phyloP scores from a whole-genome alignment of 2,113 vertebrate genomes.

The Silurus asotus region DNA sequence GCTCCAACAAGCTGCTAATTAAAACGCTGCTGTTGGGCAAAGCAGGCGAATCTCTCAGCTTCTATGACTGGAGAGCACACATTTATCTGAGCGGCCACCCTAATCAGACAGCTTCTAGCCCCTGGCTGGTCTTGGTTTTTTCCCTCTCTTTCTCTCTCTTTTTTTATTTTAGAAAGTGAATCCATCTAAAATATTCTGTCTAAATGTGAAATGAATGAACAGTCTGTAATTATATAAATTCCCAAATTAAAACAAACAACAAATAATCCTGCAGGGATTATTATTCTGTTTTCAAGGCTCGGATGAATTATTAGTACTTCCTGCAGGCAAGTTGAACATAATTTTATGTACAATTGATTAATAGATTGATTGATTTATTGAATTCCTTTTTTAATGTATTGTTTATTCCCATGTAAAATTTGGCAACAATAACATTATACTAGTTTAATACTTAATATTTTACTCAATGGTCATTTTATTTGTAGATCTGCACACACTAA shows the following conservation, averaged over 20 bases:
- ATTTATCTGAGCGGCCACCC: slow-evolving; percentile 19
- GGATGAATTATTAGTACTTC: neutral
- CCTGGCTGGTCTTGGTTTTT: neutral
- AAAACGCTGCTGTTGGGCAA: slow-evolving; percentile 39
- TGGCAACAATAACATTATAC: neutral
- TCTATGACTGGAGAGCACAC: slow-evolving; percentile 21
- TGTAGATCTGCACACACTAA: neutral
- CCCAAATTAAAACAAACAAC: neutral
- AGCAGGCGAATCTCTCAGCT: slow-evolving; percentile 17
- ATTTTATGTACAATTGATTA: neutral
- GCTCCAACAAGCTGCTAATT: slow-evolving; percentile 35
- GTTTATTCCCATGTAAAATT: neutral
- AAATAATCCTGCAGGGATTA: neutral
- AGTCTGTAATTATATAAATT: neutral
- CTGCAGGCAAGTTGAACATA: neutral
- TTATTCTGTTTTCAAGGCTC: neutral
- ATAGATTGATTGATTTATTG: no score
- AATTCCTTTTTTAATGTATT: neutral
- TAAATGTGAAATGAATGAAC: neutral
- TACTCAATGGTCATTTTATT: neutral
- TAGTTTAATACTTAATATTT: neutral
- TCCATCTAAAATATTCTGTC: neutral
- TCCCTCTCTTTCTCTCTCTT: neutral
- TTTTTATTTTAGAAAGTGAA: neutral
- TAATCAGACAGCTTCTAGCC: slow-evolving; percentile 19